phyloP scores from a whole-genome alignment of 1,140 invertebrate genomes.

The Teleopsis dalmanni region DNA sequence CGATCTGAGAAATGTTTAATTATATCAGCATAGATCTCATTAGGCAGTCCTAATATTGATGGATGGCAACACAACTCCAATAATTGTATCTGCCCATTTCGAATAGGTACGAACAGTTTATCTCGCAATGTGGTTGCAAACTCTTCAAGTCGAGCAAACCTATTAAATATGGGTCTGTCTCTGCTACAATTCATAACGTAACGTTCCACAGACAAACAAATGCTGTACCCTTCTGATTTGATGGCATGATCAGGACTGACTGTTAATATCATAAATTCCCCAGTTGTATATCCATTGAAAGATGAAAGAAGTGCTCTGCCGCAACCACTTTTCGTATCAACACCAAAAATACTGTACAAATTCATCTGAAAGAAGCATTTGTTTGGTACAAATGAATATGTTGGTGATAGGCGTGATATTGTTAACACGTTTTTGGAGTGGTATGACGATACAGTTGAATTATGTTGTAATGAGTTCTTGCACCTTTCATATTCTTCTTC shows the following conservation, averaged over 20 bases:
- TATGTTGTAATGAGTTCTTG: slow-evolving; percentile 14
- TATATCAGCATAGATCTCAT: neutral
- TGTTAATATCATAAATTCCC: neutral
- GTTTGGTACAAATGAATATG: neutral
- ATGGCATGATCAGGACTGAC: neutral
- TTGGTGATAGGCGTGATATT: slow-evolving; percentile 12
- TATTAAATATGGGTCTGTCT: neutral
- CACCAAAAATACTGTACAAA: slow-evolving; percentile 13
- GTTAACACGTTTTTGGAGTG: slow-evolving; percentile 27
- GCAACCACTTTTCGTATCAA: neutral
- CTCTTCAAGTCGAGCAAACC: neutral
- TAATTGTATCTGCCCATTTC: neutral
- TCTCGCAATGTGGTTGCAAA: neutral
- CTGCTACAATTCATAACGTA: neutral
- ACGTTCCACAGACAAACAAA: neutral
- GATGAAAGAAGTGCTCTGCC: neutral
- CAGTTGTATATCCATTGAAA: neutral
- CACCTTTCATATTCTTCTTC: slow-evolving; percentile 16
- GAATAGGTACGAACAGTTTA: neutral
- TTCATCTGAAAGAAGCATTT: neutral
- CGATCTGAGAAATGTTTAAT: neutral
- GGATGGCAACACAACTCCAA: neutral
- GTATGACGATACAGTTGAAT: slow-evolving; percentile 21
- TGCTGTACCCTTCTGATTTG: neutral
- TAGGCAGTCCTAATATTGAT: neutral